phyloP scores from a whole-genome alignment of 2,113 vertebrate species.

The Nothoprocta perdicaria region DNA sequence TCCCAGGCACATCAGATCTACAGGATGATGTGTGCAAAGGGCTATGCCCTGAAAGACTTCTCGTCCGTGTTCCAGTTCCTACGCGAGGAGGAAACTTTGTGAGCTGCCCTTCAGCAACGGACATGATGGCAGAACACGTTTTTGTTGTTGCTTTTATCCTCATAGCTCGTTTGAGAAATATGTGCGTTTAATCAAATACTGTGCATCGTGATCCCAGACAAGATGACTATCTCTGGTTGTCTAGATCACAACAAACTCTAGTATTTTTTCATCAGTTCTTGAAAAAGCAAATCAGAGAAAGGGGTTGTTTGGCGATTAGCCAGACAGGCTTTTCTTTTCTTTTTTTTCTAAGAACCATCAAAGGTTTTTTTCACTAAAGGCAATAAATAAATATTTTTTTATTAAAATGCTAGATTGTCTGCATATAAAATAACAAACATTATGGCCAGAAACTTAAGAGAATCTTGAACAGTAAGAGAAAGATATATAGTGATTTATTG shows the following conservation, averaged over 20 bases:
- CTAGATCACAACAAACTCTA: slow-evolving; percentile 26
- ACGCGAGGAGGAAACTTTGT: slow-evolving; percentile 92
- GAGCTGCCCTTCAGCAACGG: slow-evolving; percentile 54
- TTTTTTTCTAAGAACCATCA: neutral
- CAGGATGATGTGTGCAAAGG: slow-evolving; percentile 95
- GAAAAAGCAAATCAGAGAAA: slow-evolving; percentile 19
- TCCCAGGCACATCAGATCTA: slow-evolving; percentile 95
- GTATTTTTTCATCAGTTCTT: slow-evolving; percentile 48
- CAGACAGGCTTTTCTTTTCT: neutral
- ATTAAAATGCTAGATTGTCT: slow-evolving; percentile 20
- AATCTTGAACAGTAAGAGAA: slow-evolving; percentile 43
- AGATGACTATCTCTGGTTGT: slow-evolving; percentile 39
- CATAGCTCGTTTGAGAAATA: slow-evolving; percentile 43
- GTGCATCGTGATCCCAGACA: slow-evolving; percentile 37
- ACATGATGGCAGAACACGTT: slow-evolving; percentile 52
- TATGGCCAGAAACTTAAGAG: slow-evolving; percentile 5
- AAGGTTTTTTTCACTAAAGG: slow-evolving; percentile 46
- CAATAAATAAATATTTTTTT: slow-evolving; percentile 59
- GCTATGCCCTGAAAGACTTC: slow-evolving; percentile 96
- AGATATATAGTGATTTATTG: slow-evolving; percentile 57
- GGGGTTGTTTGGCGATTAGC: slow-evolving; percentile 41
- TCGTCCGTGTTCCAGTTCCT: slow-evolving; percentile 97
- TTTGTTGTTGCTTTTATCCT: slow-evolving; percentile 8
- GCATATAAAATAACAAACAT: slow-evolving; percentile 32
- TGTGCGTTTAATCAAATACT: slow-evolving; percentile 59